Base-by-base conservation (phyloP, 92 coral and sea anemone genomes). In the Bergia puertoricense region DNA sequence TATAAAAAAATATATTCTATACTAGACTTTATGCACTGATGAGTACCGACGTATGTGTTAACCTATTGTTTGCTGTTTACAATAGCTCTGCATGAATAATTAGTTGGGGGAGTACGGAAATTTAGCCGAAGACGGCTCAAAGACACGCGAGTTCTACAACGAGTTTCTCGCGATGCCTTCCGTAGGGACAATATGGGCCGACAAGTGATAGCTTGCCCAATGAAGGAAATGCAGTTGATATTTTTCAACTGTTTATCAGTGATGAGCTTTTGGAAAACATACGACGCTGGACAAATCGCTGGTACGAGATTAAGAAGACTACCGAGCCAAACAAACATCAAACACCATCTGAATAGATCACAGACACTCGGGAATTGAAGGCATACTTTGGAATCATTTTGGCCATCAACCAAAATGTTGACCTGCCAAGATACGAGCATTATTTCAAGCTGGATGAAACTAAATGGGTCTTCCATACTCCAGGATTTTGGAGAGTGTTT, bases 251-350 rank as follows among this genome's bases (percentile, higher is more conserved):
- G 18, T 82, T 89, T 56, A 18, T 89, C 6, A 40, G 88, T 11
- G 88, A 89, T 69, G 90, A 88, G 42, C 56, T 80, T 8, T 50
- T 88, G 39, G 48, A 45, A 80, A 88, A 88, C 36, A 67, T 88
- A 1, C 44, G 8, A 2, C 42, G 48, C 22, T 88, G 90, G 86
- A 88, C 86, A 48, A 88, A 88, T 38, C 86, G 81, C 0, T 88
- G 90, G 86, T 44, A n/a, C 65, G 66, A 80, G 71, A 42, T 80
- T 20, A 80, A 80, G 79, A 66, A 45, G 77, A 68, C 69, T n/a
- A 16, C 30, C 8, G 0, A 67, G 0, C 73, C 73, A 30, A 68
- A 67, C 74, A 67, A 67, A 67, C 74, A 67, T n/a, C 74, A 4
- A n/a, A 67, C 36, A 22, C 74, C 30, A 36, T 67, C 22, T 67